phyloP scores from a whole-genome alignment of 1,140 invertebrate species.

The Dermatophagoides farinae region DNA sequence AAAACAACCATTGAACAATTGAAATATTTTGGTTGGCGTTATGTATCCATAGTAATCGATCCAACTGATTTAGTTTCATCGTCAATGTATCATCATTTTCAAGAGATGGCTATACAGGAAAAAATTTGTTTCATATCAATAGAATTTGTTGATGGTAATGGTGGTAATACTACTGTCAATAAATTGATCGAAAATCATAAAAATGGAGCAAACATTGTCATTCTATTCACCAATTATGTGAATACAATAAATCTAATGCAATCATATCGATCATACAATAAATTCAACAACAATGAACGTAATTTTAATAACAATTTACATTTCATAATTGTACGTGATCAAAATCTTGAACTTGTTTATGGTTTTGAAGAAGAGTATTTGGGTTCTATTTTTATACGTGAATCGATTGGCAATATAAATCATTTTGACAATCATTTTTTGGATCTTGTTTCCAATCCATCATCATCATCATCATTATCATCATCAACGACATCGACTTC shows the following conservation, averaged over 20 bases:
- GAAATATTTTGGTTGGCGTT: conserved; percentile 25
- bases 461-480: no score
- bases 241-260: not conserved
- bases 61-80: conserved; percentile 16
- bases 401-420: conserved; percentile 1
- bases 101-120: conserved; percentile 1
- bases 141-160: not conserved
- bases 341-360: conserved; percentile 7
- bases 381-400: not conserved
- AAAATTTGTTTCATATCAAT: conserved; percentile 10
- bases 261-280: not conserved
- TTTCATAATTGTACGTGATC: conserved; percentile 1
- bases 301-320: not conserved
- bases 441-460: not conserved
- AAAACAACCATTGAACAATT: conserved; percentile 24
- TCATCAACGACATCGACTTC: no score
- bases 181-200: not conserved
- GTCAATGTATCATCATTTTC: not conserved
- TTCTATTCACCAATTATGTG: conserved; percentile 1
- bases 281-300: not conserved
- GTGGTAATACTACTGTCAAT: not conserved
- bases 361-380: conserved; percentile 4
- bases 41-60: conserved; percentile 25
- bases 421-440: conserved; percentile 8
- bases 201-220: conserved; percentile 10